Evolutionary conservation across 2,888 invertebrate species (phyloP).

Genomic region (Halocaridina rubra): DNA sequence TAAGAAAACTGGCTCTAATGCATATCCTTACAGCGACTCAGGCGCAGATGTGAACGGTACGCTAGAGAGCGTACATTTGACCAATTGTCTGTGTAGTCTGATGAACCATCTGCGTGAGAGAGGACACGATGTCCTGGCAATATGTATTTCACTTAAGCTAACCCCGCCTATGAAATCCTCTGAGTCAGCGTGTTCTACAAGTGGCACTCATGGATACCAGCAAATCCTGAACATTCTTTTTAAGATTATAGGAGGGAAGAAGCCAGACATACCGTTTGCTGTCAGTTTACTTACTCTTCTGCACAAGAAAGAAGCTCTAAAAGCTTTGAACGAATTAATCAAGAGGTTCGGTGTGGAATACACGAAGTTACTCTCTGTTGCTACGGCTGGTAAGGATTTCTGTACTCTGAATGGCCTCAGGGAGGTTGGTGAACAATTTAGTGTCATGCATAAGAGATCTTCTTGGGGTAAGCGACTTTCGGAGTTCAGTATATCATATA

Average conservation of each 20-base stretch:
- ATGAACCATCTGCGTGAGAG: constrained; percentile 44
- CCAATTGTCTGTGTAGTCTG: not conserved
- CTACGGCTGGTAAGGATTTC: constrained; percentile 39
- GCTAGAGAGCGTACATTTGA: not conserved
- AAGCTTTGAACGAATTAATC: constrained; percentile 47
- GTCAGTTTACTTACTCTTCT: constrained; percentile 44
- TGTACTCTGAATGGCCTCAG: constrained; percentile 28
- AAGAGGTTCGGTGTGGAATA: constrained; percentile 60
- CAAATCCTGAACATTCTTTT: constrained; percentile 49
- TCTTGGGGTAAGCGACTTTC: constrained; percentile 55
- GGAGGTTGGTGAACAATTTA: constrained; percentile 48
- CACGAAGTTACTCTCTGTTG: constrained; percentile 32
- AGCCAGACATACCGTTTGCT: constrained; percentile 42
- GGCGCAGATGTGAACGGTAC: not conserved
- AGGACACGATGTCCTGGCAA: constrained; percentile 45
- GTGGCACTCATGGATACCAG: not conserved
- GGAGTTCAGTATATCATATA: constrained; percentile 50
- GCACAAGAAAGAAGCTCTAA: constrained; percentile 31
- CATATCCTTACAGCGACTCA: not conserved
- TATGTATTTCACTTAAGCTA: constrained; percentile 1
- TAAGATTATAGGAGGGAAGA: constrained; percentile 40
- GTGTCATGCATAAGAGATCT: constrained; percentile 43
- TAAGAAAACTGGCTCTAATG: not conserved
- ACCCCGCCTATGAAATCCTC: not conserved
- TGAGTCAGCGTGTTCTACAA: not conserved